A percentile compares a stretch with the other conserved stretches of the same genome.
Evolutionary conservation across 2,113 vertebrate species (phyloP).

Genomic region (Cacatua alba): DNA sequence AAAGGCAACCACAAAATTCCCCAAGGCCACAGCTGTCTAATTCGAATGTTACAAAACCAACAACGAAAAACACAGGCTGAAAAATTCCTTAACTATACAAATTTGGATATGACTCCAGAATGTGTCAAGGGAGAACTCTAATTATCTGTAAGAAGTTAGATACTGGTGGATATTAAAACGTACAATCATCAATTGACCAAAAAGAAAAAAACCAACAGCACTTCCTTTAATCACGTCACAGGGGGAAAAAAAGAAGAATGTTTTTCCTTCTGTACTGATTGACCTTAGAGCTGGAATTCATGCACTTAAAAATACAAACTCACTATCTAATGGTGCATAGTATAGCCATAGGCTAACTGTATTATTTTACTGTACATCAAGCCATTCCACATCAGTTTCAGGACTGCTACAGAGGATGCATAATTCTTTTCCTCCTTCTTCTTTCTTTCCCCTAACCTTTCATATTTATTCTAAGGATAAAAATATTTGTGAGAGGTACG

Average conservation of each 20-base stretch:
- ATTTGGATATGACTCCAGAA: neutral
- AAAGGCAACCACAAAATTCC: neutral
- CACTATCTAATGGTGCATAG: neutral
- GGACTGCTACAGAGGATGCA: neutral
- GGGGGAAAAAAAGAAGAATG: neutral
- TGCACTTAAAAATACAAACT: neutral
- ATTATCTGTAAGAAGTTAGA: neutral
- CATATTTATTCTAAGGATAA: neutral
- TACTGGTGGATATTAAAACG: constrained; percentile 30
- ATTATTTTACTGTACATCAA: neutral
- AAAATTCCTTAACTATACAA: constrained; percentile 4
- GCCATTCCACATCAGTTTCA: neutral
- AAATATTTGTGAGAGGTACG: neutral
- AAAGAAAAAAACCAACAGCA: neutral
- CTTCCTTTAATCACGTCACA: neutral
- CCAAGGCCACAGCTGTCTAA: neutral
- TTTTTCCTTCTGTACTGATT: neutral
- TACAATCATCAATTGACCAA: neutral
- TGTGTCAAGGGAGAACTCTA: neutral
- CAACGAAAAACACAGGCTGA: neutral
- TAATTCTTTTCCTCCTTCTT: neutral
- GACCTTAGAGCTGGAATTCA: neutral
- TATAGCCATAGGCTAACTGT: neutral
- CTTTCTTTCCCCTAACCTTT: neutral
- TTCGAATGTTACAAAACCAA: neutral